A percentile compares a stretch with the other conserved stretches of the same genome.
phyloP scores from a whole-genome alignment of 2,888 invertebrate genomes.

The Halictus ligatus region DNA sequence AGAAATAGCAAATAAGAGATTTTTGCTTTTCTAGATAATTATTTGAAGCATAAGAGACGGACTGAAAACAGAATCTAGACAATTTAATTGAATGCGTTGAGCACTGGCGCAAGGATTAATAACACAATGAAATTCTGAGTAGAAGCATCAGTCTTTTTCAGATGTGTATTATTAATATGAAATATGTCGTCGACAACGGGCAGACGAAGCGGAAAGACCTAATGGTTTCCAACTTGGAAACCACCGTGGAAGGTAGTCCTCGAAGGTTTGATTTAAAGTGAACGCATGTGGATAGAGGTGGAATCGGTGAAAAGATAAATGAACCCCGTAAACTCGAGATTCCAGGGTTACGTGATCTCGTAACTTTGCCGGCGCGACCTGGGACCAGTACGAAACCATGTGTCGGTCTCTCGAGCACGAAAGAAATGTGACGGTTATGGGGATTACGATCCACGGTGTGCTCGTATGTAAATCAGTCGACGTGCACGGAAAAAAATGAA shows the following conservation, averaged over 20 bases:
- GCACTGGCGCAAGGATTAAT: no score
- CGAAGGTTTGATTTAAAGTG: slow-evolving; percentile 3
- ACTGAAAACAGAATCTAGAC: no score
- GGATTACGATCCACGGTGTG: slow-evolving; percentile 53
- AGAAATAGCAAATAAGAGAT: no score
- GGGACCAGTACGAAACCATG: slow-evolving; percentile 43
- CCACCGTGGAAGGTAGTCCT: background rate
- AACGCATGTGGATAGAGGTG: background rate
- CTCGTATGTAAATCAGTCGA: slow-evolving; percentile 69
- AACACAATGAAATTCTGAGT: no score
- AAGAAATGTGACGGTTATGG: slow-evolving; percentile 59
- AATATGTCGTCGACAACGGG: no score
- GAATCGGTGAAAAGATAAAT: slow-evolving; percentile 10
- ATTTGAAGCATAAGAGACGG: no score
- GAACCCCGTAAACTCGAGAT: slow-evolving; percentile 16
- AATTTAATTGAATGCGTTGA: no score
- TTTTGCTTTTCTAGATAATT: no score
- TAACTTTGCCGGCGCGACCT: background rate
- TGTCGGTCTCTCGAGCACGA: slow-evolving; percentile 44
- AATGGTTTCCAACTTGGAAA: background rate
- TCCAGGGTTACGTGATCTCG: slow-evolving; percentile 2
- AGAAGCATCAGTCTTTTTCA: no score
- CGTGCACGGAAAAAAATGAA: slow-evolving; percentile 39
- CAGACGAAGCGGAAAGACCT: background rate
- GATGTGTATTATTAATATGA: no score